Conservation (phyloP, 2,113 vertebrate species). For the Phodopus roborovskii region DNA sequence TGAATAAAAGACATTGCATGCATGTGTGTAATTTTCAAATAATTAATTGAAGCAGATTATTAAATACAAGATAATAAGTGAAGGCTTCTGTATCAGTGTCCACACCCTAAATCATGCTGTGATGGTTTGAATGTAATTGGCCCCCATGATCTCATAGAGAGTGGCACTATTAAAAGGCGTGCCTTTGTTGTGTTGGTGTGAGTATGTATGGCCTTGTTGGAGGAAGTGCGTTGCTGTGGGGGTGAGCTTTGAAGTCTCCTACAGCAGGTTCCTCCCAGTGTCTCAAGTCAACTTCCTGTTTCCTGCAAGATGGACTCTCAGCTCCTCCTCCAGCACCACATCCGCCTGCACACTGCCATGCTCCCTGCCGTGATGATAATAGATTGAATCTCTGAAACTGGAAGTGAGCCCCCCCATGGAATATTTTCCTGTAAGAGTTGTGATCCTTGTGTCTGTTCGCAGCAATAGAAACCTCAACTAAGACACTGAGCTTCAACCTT, state of each 20-base stretch:
- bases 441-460: neutral
- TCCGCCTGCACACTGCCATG: neutral
- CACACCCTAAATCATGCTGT: neutral
- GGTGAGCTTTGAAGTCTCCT: neutral
- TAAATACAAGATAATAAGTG: neutral
- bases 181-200: neutral
- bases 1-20: neutral
- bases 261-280: neutral
- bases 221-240: neutral
- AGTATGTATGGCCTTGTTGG: neutral
- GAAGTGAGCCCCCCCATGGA: neutral
- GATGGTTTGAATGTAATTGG: neutral
- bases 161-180: neutral
- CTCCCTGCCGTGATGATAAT: neutral
- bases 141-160: neutral
- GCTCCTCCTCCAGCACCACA: neutral
- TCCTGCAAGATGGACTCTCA: neutral
- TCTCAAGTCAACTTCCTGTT: neutral
- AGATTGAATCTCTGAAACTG: neutral
- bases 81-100: constrained; percentile 15
- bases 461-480: neutral
- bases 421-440: neutral
- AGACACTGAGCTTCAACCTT: neutral
- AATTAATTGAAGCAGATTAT: neutral
- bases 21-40: neutral